Base-by-base conservation (phyloP, 2,797 vertebrate species). In the Bovichtus diacanthus region DNA sequence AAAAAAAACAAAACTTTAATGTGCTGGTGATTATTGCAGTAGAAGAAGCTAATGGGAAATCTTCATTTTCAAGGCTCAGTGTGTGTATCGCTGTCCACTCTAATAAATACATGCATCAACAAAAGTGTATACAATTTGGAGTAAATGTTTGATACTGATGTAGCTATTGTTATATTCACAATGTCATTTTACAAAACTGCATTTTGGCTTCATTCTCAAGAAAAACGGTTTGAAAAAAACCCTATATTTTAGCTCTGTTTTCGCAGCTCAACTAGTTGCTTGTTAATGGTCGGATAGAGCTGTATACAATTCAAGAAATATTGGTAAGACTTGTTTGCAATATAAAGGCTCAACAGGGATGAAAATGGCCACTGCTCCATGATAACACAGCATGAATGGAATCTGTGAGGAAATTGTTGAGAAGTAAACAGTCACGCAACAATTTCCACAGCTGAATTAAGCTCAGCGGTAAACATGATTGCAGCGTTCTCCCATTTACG, bases 1-100 rank as follows among this genome's bases (percentile, higher is more conserved):
- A 38, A 44, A 38, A 19, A 18, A 6, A 54, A 71, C 39, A n/a
- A n/a, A 62, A 13, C 47, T 18, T 27, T 53, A 80, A 84, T 84
- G 63, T 68, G 49, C 31, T 61, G 58, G 15, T 87, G 76, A 85
- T 69, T 74, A 73, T 47, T 72, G 59, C 55, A 25, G 46, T 36
- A 50, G 4, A 62, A 6, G 59, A 68, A 59, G 58, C 25, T 74
- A 55, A 85, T 77, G 39, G 70, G 72, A 68, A 82, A 55, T 60
- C 62, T 71, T 74, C 36, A 46, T 9, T 85, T 77, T 74, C 50
- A 66, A 63, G 21, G 51, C 34, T 41, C 36, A 61, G 10, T 36
- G 41, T 71, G 65, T 70, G 21, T 21, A 15, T 67, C 58, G 1
- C 58, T 36, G 44, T 65, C 55, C 27, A 50, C 56, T 56, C 25